A percentile compares a stretch with the other conserved stretches of the same genome.
phyloP scores from a whole-genome alignment of 2,888 invertebrate species.

The Iselma pallidipennis region DNA sequence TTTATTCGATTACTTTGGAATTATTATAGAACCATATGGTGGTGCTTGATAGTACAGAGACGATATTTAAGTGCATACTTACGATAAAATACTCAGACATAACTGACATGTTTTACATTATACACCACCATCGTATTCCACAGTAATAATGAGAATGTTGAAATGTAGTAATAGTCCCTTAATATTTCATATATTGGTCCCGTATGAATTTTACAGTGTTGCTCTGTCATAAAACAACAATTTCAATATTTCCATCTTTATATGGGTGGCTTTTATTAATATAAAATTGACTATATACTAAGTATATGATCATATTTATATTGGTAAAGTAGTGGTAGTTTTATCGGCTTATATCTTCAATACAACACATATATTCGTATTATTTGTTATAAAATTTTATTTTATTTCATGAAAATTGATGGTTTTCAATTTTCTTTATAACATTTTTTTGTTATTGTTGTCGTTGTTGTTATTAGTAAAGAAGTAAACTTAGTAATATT shows the following conservation, averaged over 20 bases:
- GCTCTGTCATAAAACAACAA: conserved; percentile 40
- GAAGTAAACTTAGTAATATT: no score
- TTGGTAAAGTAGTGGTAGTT: no score
- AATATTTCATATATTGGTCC: conserved; percentile 14
- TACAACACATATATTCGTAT: not conserved
- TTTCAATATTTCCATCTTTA: conserved; percentile 44
- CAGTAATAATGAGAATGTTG: conserved; percentile 31
- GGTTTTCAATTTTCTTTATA: not conserved
- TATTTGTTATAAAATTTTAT: not conserved
- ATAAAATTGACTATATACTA: conserved; percentile 11
- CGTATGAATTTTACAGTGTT: conserved; percentile 46
- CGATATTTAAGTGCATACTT: conserved; percentile 12
- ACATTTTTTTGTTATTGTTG: no score
- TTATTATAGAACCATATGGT: not conserved
- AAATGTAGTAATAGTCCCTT: conserved; percentile 23
- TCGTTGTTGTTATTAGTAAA: no score
- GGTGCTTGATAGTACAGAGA: not conserved
- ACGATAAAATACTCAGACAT: conserved; percentile 11
- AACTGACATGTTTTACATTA: conserved; percentile 18
- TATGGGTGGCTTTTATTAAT: conserved; percentile 17
- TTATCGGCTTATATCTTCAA: conserved; percentile 4
- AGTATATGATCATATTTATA: no score
- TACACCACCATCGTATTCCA: not conserved
- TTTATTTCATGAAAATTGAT: not conserved
- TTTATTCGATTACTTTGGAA: not conserved